Conservation (phyloP, 1,140 invertebrate genomes). For the Diploscapter pachys region DNA sequence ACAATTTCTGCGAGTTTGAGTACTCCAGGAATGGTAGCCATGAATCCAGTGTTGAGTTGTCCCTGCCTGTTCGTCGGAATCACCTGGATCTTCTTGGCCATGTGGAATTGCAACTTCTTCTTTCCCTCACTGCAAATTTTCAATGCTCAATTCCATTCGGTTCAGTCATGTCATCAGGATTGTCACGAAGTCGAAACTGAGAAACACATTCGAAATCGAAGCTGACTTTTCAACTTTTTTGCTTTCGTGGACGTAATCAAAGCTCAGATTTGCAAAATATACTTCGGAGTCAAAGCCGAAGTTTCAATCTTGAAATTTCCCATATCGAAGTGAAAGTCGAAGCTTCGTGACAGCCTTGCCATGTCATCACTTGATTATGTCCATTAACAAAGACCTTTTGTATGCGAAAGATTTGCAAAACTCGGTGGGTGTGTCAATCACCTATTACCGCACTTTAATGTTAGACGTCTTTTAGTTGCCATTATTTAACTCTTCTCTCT, state of each 20-base stretch:
- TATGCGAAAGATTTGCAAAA: too few relatives aligned
- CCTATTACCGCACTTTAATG: too few relatives aligned
- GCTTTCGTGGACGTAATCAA: neutral
- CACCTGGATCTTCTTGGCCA: constrained; percentile 44
- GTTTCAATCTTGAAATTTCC: too few relatives aligned
- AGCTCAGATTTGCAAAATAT: too few relatives aligned
- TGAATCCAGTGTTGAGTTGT: constrained; percentile 53
- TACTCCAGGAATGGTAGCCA: constrained; percentile 52
- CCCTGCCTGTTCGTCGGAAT: constrained; percentile 53
- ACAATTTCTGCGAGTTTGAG: constrained; percentile 57
- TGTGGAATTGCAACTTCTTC: constrained; percentile 43
- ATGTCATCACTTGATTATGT: too few relatives aligned
- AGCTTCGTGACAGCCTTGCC: too few relatives aligned
- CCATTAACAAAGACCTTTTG: too few relatives aligned
- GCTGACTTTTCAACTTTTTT: neutral
- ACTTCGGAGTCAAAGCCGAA: too few relatives aligned
- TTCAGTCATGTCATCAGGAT: neutral
- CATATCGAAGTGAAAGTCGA: too few relatives aligned
- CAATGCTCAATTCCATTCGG: neutral
- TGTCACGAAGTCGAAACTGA: neutral
- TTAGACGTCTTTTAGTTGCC: too few relatives aligned
- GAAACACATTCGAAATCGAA: neutral
- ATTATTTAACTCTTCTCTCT: too few relatives aligned
- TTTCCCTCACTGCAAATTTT: constrained; percentile 17
- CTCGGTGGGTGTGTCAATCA: too few relatives aligned